A percentile compares a stretch with the other conserved stretches of the same genome.
These are phyloP conservation scores for Festucalex cinctus DNA, from an alignment of 2,113 vertebrate species.

Conservation along the genomic window DNA sequence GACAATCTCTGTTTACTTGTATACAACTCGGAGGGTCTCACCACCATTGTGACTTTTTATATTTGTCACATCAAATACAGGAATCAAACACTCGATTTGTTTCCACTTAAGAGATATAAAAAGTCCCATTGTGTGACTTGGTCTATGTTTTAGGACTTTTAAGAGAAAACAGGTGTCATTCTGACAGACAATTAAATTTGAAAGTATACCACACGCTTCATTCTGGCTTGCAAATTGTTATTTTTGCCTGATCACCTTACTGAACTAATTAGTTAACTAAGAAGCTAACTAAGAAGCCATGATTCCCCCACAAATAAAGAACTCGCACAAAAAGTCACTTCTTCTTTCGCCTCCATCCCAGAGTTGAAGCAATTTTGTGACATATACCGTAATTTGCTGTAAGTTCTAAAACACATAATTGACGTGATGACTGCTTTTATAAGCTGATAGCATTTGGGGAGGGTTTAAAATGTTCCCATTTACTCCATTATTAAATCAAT, in stretches of 20 bases:
- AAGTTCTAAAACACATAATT: neutral
- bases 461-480: too few relatives aligned
- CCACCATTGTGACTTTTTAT: neutral
- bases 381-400: neutral
- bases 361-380: neutral
- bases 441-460: too few relatives aligned
- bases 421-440: neutral
- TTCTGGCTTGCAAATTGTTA: constrained; percentile 1
- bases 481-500: too few relatives aligned
- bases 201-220: constrained; percentile 10
- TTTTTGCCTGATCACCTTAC: neutral
- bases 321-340: neutral
- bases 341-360: neutral
- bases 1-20: neutral
- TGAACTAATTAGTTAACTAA: neutral
- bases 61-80: neutral
- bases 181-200: neutral
- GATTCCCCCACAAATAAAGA: neutral
- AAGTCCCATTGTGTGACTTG: constrained; percentile 2
- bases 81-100: neutral
- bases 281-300: neutral
- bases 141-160: neutral
- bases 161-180: neutral
- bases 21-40: neutral
- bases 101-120: constrained; percentile 6